These are phyloP conservation scores for Microcebus lehilahytsara DNA, from an alignment of 2,113 vertebrate species.

Conservation along the genomic window DNA sequence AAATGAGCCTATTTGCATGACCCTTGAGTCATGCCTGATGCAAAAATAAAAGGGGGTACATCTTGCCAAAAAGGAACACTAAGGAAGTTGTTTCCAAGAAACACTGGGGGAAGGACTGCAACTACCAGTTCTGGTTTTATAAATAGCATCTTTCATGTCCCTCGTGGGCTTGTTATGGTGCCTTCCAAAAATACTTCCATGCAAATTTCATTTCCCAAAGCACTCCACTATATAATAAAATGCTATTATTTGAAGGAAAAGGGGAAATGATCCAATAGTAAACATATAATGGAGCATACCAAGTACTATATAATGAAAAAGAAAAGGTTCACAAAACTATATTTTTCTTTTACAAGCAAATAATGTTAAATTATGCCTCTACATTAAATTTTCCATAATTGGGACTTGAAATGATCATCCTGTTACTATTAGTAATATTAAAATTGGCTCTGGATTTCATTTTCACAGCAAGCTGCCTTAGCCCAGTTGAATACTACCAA, in stretches of 20 bases:
- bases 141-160: conserved; percentile 46
- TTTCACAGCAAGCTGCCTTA: neutral
- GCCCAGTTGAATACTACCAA: neutral
- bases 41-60: neutral
- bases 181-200: neutral
- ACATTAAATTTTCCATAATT: neutral
- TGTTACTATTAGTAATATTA: neutral
- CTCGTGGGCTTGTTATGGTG: conserved; percentile 12
- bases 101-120: neutral
- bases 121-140: conserved; percentile 19
- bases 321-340: neutral
- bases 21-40: conserved; percentile 38
- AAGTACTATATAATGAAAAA: neutral
- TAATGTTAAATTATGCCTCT: neutral
- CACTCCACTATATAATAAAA: conserved; percentile 17
- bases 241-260: conserved; percentile 26
- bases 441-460: neutral
- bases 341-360: neutral
- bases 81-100: conserved; percentile 44
- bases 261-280: neutral
- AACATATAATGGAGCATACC: neutral
- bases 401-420: neutral
- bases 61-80: neutral
- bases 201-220: conserved; percentile 30
- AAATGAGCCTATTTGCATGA: neutral